phyloP scores from a whole-genome alignment of 2,888 invertebrate genomes.

The Lasioglossum vierecki region DNA sequence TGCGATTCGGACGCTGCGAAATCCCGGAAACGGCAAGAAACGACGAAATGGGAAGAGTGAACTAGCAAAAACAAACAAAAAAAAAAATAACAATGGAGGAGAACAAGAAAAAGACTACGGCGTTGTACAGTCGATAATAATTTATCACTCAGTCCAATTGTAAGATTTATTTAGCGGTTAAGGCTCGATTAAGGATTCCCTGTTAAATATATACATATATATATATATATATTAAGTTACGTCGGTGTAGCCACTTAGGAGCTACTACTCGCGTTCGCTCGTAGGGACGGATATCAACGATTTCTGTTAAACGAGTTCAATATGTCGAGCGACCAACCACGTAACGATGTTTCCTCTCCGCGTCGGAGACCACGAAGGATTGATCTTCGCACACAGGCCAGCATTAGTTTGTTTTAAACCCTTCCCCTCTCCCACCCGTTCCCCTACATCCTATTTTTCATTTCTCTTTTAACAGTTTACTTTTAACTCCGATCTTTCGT shows the following conservation, averaged over 20 bases:
- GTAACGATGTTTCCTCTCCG: conserved; percentile 59
- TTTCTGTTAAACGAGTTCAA: conserved; percentile 55
- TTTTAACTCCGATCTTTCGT: conserved; percentile 13
- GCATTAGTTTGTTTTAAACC: conserved; percentile 61
- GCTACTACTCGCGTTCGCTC: conserved; percentile 59
- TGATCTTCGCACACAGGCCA: conserved; percentile 75
- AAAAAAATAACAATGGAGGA: not conserved
- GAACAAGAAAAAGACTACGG: conserved; percentile 51
- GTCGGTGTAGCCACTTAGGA: conserved; percentile 56
- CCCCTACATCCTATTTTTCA: too few relatives aligned
- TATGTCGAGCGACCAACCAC: conserved; percentile 49
- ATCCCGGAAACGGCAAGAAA: conserved; percentile 34
- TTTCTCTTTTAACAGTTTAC: conserved; percentile 38
- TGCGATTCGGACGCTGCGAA: conserved; percentile 11
- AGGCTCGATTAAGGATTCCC: conserved; percentile 72
- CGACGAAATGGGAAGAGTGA: conserved; percentile 48
- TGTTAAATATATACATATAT: conserved; percentile 45
- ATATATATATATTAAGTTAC: conserved; percentile 65
- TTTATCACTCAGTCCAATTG: conserved; percentile 77
- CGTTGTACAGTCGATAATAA: conserved; percentile 80
- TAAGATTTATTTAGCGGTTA: conserved; percentile 76
- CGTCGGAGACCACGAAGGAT: conserved; percentile 60
- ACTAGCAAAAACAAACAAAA: not conserved
- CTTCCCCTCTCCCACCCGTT: not conserved
- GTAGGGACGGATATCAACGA: conserved; percentile 59